Evolutionary conservation across 2,888 invertebrate species (phyloP), one percentile per base, ranked within the genome.

Genomic region (Scotopteryx bipunctaria): DNA sequence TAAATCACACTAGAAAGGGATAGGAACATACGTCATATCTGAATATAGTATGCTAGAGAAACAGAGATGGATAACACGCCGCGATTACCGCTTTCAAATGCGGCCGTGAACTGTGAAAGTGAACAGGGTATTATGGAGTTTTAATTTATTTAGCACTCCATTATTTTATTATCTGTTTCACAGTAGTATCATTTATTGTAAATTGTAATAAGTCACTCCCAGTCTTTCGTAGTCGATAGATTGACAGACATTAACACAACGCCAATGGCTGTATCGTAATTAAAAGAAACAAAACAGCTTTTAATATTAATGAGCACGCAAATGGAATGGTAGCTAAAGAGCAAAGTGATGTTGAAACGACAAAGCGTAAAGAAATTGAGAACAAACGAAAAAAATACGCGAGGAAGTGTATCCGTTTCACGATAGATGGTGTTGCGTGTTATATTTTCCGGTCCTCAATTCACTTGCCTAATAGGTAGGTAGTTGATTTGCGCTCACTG

Each of bases 61-160:
- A 57, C 48, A 35, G 72, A 67, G 76, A 76, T 61, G 59, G 59
- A 53, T 40, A 37, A 48, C 55, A 50, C 61, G 63, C 57, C 44
- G 52, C 52, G 41, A 57, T 59, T 61, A 54, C 56, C 57, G 56
- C 63, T 69, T 63, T 63, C 63, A 60, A 69, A 68, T 63, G 63
- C 74, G 83, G 73, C 83, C 84, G 73, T 85, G 82, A 84, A 84
- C 83, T 73, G 77, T 72, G 74, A 74, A 79, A 81, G 81, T 83
- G 81, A 83, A 84, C 84, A 71, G 73, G 65, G 67, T 69, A 75
- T 72, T 75, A 71, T 65, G 60, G 62, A 64, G 48, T 72, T 64
- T n/a, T 74, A 71, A 73, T 71, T 77, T 69, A 71, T 71, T 71
- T 73, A 67, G 69, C 55, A 62, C 61, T 57, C 52, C 53, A 65